A percentile compares a stretch with the other conserved stretches of the same genome.
Conservation (phyloP, 2,113 vertebrate genomes). For the Saiga tatarica region DNA sequence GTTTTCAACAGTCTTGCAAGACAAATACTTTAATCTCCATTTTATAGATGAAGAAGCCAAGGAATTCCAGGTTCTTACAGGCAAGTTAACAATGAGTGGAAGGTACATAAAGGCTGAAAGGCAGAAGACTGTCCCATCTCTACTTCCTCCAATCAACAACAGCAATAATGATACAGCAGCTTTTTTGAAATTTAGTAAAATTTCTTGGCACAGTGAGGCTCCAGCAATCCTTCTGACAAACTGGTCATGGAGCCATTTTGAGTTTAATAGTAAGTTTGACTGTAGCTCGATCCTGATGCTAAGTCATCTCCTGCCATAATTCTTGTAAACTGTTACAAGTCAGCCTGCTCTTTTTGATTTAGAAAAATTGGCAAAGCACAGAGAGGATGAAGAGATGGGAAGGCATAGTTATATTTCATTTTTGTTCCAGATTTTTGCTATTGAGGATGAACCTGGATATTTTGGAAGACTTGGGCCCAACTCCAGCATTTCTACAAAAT, state of each 20-base stretch:
- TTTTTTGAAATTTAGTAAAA: not conserved
- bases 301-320: not conserved
- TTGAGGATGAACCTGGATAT: too few species aligned
- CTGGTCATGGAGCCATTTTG: accelerated
- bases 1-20: not conserved
- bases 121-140: not conserved
- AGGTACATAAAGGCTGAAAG: not conserved
- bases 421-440: not conserved
- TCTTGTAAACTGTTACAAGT: not conserved
- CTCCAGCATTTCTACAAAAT: too few species aligned
- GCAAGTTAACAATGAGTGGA: not conserved
- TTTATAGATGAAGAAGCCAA: not conserved
- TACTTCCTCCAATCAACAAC: not conserved
- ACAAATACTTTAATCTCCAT: not conserved
- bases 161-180: too few species aligned
- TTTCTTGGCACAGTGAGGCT: too few species aligned
- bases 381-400: not conserved
- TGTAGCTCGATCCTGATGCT: not conserved
- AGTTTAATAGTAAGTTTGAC: too few species aligned
- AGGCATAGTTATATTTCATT: not conserved
- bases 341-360: not conserved
- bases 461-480: not conserved
- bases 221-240: accelerated
- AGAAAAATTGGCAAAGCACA: not conserved
- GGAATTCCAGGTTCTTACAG: not conserved